Evolutionary conservation across 2,797 vertebrate genomes (phyloP).

Genomic region (Neopelma chrysocephalum): DNA sequence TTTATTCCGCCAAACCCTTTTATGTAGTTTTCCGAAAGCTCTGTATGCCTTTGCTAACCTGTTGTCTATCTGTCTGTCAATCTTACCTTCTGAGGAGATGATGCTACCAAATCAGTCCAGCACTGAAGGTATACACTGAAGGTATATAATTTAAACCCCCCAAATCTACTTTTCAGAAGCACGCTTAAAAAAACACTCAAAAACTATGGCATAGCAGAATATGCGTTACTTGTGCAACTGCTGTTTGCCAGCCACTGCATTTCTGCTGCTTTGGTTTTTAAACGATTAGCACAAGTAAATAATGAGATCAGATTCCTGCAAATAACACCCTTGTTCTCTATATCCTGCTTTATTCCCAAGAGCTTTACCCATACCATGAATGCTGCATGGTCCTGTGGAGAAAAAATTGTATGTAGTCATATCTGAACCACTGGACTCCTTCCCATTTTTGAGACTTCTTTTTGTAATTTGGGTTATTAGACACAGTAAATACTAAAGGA

Average conservation of each 20-base stretch:
- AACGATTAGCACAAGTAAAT: not conserved
- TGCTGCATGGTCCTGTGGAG: not conserved
- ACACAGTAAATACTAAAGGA: not conserved
- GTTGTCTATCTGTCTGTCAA: too few species aligned
- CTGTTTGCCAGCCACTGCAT: not conserved
- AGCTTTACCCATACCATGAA: not conserved
- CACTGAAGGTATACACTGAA: not conserved
- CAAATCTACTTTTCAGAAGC: not conserved
- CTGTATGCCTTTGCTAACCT: too few species aligned
- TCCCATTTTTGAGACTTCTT: not conserved
- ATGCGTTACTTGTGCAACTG: not conserved
- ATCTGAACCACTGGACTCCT: not conserved
- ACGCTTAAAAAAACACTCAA: not conserved
- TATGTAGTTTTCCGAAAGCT: too few species aligned
- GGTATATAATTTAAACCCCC: rapidly evolving
- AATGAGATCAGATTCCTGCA: not conserved
- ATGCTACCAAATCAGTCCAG: too few species aligned
- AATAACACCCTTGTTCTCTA: not conserved
- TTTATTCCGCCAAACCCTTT: too few species aligned
- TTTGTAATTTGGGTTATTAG: not conserved
- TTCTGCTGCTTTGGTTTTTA: not conserved
- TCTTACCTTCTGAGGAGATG: too few species aligned
- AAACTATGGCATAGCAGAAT: not conserved
- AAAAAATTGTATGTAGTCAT: not conserved
- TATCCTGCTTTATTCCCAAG: not conserved